Percentiles rank a stretch among this genome's conserved stretches.
Evolutionary conservation across 1,140 invertebrate genomes (phyloP).

Genomic region (Drosophila nebulosa): DNA sequence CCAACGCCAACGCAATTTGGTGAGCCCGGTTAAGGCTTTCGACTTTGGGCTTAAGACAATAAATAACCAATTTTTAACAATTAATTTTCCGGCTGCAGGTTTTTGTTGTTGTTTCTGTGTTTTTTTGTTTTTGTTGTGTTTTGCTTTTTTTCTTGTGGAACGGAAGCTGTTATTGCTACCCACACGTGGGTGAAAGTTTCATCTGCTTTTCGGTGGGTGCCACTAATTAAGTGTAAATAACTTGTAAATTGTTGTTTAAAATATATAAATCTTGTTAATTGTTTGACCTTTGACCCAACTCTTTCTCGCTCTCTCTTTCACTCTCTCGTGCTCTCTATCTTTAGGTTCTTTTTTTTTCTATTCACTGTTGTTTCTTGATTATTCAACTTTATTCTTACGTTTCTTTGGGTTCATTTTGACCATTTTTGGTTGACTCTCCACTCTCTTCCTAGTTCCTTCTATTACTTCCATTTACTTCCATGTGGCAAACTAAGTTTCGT

Average conservation of each 20-base stretch:
- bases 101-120: neutral
- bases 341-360: neutral
- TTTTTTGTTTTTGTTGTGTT: neutral
- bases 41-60: conserved; percentile 51
- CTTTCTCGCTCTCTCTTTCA: neutral
- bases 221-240: conserved; percentile 76
- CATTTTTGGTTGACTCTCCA: conserved; percentile 28
- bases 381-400: conserved; percentile 47
- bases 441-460: neutral
- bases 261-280: conserved; percentile 66
- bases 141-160: neutral
- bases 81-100: conserved; percentile 61
- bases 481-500: conserved; percentile 18
- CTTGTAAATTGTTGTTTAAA: conserved; percentile 67
- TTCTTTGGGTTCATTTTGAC: conserved; percentile 23
- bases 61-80: conserved; percentile 66
- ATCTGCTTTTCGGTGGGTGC: conserved; percentile 36
- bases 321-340: neutral
- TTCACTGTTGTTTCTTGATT: conserved; percentile 29
- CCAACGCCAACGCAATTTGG: neutral
- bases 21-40: conserved; percentile 25
- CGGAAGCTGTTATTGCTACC: conserved; percentile 14
- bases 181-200: conserved; percentile 46
- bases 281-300: conserved; percentile 56
- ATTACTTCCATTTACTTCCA: neutral